phyloP scores from a whole-genome alignment of 2,113 vertebrate genomes.

The Oryzias javanicus region DNA sequence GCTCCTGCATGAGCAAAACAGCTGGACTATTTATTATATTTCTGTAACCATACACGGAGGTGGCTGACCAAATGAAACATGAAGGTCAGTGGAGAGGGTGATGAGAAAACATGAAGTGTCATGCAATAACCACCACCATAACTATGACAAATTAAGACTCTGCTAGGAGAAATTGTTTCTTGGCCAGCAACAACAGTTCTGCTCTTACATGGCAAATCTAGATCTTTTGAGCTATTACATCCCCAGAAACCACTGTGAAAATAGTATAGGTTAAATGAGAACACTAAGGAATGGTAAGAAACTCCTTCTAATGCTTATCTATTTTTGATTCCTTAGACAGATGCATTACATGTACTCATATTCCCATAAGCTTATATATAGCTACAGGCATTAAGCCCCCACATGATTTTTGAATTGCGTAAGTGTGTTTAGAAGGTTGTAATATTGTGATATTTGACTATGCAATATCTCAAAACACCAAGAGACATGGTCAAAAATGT shows the following conservation, averaged over 20 bases:
- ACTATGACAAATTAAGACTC: constrained; percentile 61
- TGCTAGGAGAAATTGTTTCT: constrained; percentile 53
- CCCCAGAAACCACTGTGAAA: constrained; percentile 38
- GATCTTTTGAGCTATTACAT: constrained; percentile 57
- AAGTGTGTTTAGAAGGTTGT: no score
- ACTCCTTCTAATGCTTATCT: no score
- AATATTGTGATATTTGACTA: no score
- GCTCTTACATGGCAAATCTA: constrained; percentile 49
- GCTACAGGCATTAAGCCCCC: no score
- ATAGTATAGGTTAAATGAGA: constrained; percentile 36
- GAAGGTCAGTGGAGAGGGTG: constrained; percentile 56
- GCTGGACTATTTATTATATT: constrained; percentile 41
- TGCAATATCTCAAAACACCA: no score
- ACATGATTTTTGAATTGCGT: no score
- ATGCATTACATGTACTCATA: no score
- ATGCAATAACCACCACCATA: constrained; percentile 58
- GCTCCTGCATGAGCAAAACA: constrained; percentile 39
- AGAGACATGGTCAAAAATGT: no score
- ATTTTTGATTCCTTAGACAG: no score
- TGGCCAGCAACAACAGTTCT: constrained; percentile 28
- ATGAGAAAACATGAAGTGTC: constrained; percentile 61
- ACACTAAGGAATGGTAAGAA: constrained; percentile 5
- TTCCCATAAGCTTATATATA: no score
- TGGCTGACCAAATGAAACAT: constrained; percentile 55
- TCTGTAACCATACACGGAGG: constrained; percentile 32